These are phyloP conservation scores for Drosophila vallismaia DNA, from an alignment of 2,888 invertebrate species.

Conservation along the genomic window DNA sequence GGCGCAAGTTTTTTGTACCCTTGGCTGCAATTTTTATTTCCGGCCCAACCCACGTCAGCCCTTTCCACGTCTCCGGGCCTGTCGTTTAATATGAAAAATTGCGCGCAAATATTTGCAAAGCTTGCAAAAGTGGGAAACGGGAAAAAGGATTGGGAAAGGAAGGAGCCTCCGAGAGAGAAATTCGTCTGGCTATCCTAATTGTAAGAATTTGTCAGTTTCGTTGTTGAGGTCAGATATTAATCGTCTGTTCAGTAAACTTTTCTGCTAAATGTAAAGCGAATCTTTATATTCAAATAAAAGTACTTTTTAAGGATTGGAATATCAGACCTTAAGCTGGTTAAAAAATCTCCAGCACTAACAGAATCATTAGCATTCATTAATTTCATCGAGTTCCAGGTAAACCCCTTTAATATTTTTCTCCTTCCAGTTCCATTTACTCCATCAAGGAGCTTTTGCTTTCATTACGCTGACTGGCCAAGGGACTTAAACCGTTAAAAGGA, in stretches of 20 bases:
- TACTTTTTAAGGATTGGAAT: too few species aligned
- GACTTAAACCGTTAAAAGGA: slow-evolving; percentile 31
- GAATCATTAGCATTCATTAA: too few species aligned
- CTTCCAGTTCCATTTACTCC: neutral
- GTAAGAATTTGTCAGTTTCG: slow-evolving; percentile 71
- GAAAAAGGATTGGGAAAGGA: neutral
- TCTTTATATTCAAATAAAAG: too few species aligned
- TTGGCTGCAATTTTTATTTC: slow-evolving; percentile 70
- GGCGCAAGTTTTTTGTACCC: slow-evolving; percentile 59
- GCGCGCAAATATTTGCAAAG: slow-evolving; percentile 68
- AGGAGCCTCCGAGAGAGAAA: neutral
- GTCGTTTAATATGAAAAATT: slow-evolving; percentile 78
- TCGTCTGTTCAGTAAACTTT: slow-evolving; percentile 6
- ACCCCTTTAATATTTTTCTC: neutral
- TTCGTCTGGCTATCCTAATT: slow-evolving; percentile 54
- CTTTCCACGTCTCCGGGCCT: slow-evolving; percentile 28
- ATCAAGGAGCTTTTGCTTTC: neutral
- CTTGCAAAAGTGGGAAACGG: slow-evolving; percentile 17
- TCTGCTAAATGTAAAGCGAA: neutral
- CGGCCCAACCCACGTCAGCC: neutral
- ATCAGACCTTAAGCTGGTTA: neutral
- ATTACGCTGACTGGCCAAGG: slow-evolving; percentile 3
- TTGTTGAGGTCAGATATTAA: slow-evolving; percentile 47
- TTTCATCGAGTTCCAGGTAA: neutral
- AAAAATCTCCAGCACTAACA: too few species aligned